Evolutionary conservation across 1,140 invertebrate species (phyloP), one percentile per base, ranked within the genome.

Genomic region (Maconellicoccus hirsutus): DNA sequence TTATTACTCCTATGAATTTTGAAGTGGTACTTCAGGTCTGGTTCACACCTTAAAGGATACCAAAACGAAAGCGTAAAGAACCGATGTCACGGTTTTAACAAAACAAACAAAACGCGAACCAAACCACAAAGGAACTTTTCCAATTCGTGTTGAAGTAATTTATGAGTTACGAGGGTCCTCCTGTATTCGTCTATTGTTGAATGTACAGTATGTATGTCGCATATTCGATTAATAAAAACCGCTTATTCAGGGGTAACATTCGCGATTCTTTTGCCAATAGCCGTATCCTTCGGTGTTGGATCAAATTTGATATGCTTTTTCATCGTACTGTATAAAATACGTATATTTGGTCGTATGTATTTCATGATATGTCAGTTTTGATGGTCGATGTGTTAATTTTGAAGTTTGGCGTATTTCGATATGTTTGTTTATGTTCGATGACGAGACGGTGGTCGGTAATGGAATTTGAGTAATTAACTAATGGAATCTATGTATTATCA

Each of bases 51-150:
- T 52, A 52, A 52, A 52, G 42, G 42, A 52, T 19, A 52, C 6
- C n/a, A 19, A 52, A 52, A 52, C n/a, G 42, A 52, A 52, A 52
- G 42, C 42, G 42, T 52, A 52, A 52, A 52, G 42, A 52, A 52
- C 33, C 42, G 42, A 52, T 52, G 42, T 52, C 42, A 52, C 42
- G 42, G 42, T 52, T 52, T 52, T 52, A 52, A 52, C 42, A 52
- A 52, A 52, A 52, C 42, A 52, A 52, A 52, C 42, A 52, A 16
- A 52, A 52, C 42, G 6, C 42, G 42, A 52, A 19, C 42, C 42
- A 16, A 52, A 52, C 42, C 42, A 52, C 42, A 52, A 52, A 52
- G n/a, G 42, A 52, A 52, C 42, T 52, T 52, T 52, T 52, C 42
- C 42, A 19, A 52, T 52, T 52, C 42, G 42, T 16, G 42, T 52